Base-by-base conservation (phyloP, 2,113 vertebrate species). In the Oreochromis spilurus region DNA sequence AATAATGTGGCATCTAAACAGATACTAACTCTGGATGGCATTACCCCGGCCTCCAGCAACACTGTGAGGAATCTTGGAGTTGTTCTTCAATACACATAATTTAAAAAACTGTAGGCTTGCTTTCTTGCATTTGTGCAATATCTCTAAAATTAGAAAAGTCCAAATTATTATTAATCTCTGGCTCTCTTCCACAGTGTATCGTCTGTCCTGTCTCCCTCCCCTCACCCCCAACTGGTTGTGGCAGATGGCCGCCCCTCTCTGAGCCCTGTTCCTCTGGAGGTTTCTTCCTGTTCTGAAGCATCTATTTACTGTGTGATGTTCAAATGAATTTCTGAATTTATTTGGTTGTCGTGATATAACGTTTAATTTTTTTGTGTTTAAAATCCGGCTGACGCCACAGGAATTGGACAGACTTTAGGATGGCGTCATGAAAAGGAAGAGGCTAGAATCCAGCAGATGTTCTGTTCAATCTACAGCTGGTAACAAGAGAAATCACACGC, bases 381-480 rank as follows among this genome's bases (percentile, higher is more conserved):
- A 29, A 72, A 45, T 40, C 19, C 1, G 0, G 6, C 19, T 38
- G 17, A 38, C 0, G 4, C 10, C 0, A 11, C 60, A 13, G 31
- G 60, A 65, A n/a, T 38, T 65, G 1, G 2, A n/a, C 60, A 7
- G 60, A 0, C 31, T 21, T 67, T 70, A 6, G 21, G n/a, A 26
- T 9, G 9, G 36, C 9, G 4, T 2, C 6, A 0, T 1, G 19
- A 67, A 36, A 13, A 38, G 17, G 19, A 38, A 38, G 34, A 38
- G 36, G n/a, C 1, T 7, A 40, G 24, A 45, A 45, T 24, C 38
- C 38, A 16, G 65, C 1, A 24, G n/a, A 70, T 43, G n/a, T 43
- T 43, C 65, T 9, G n/a, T 70, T 43, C 13, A 70, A 0, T 24
- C 65, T 43, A 24, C 62, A 67, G 34, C 62, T 67, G 62, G 19